Evolutionary conservation across 2,113 vertebrate genomes (phyloP).

Genomic region (Orthochromis indermauri): DNA sequence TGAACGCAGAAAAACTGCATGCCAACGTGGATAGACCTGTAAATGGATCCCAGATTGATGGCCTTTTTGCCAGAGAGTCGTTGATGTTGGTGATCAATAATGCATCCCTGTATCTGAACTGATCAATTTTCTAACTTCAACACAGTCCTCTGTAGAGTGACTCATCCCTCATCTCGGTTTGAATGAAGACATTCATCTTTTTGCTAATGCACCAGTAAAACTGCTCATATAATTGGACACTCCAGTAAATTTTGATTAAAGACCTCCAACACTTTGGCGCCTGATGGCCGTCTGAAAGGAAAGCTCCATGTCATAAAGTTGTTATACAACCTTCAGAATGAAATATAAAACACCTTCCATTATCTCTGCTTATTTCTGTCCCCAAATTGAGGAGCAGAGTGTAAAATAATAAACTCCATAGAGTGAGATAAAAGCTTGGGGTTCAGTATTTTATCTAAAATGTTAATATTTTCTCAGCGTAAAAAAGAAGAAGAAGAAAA

Average conservation of each 20-base stretch:
- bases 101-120: background rate
- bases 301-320: conserved; percentile 40
- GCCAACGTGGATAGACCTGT: background rate
- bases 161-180: background rate
- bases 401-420: conserved; percentile 27
- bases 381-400: background rate
- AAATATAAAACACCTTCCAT: conserved; percentile 31
- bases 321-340: conserved; percentile 27
- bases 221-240: conserved; percentile 52
- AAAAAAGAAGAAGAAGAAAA: background rate
- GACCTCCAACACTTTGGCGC: conserved; percentile 16
- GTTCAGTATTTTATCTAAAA: conserved; percentile 40
- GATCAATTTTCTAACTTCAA: background rate
- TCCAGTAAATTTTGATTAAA: conserved; percentile 58
- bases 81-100: background rate
- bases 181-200: conserved; percentile 39
- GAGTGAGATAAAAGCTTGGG: conserved; percentile 18
- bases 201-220: conserved; percentile 42
- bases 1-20: background rate
- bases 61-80: background rate
- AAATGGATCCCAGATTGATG: background rate
- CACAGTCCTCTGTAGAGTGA: background rate
- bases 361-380: conserved; percentile 12
- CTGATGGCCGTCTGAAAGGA: conserved; percentile 32
- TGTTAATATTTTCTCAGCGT: conserved; percentile 26